Evolutionary conservation across 2,888 invertebrate genomes (phyloP), one percentile per base, ranked within the genome.

Genomic region (Lysandra bellargus): DNA sequence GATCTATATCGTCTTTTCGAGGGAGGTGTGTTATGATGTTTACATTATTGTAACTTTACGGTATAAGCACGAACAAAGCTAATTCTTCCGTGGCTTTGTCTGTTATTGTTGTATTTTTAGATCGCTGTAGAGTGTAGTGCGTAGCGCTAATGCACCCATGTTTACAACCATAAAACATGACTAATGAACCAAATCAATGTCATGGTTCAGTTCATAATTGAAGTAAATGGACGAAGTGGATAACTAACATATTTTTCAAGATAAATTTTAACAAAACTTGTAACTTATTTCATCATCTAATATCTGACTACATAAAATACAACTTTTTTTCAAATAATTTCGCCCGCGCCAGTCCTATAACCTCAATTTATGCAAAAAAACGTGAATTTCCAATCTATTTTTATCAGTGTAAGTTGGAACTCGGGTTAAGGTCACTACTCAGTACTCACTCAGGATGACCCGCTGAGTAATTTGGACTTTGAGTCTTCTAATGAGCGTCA

Each of bases 41-140:
- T 9, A 74, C 23, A 44, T 75, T 57, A 53, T 75, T 23, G 53
- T 75, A 30, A 75, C 75, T 76, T 76, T 12, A 57, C 57, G 76
- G 76, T 33, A 57, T 76, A 17, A 76, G 1, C 49, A 75, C 49
- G 30, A 75, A 75, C 75, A 44, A 75, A 49, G 12, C 30, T 33
- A 57, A 7, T 30, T 33, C 53, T 14, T 5, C 17, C 53, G 14
- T 76, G 53, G 76, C 53, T 76, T 53, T 53, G 57, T 53, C 37
- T 49, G 44, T 33, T 23, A 53, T 33, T 57, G 33, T 44, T 44
- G 76, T 76, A 69, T 69, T 69, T 69, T 69, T 69, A 69, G 33
- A 37, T 69, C 17, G 33, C 69, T 14, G 69, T 37, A 69, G 69
- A 49, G 49, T 49, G 49, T 12, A 49, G 49, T 49, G 69, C 33